phyloP scores from a whole-genome alignment of 2,113 vertebrate species.

The Sturnus vulgaris region DNA sequence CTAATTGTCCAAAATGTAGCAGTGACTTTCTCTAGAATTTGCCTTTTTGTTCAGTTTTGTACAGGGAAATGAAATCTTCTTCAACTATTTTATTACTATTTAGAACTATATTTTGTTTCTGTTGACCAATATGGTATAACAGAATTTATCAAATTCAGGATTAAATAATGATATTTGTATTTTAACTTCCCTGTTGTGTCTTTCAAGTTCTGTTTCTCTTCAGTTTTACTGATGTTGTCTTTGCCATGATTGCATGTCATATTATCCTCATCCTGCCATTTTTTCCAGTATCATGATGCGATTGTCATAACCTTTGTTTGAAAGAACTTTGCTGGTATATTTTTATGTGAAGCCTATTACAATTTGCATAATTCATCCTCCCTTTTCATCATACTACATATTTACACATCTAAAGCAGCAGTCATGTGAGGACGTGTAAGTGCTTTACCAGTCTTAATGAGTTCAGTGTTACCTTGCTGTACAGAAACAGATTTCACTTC shows the following conservation, averaged over 20 bases:
- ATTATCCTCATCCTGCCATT: conserved; percentile 23
- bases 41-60: not conserved
- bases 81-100: not conserved
- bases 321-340: not conserved
- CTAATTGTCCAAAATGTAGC: not conserved
- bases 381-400: conserved; percentile 11
- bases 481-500: not conserved
- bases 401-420: conserved; percentile 11
- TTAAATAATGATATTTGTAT: not conserved
- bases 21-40: not conserved
- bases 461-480: not conserved
- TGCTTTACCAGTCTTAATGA: not conserved
- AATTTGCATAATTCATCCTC: conserved; percentile 13
- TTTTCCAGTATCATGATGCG: not conserved
- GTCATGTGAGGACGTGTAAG: not conserved
- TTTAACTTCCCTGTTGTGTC: not conserved
- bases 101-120: not conserved
- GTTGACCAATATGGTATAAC: not conserved
- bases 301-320: not conserved
- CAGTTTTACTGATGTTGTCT: not conserved
- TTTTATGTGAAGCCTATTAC: not conserved
- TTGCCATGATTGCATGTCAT: not conserved
- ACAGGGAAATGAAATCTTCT: not conserved
- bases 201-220: not conserved
- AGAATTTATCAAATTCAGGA: not conserved